Evolutionary conservation across 2,888 invertebrate genomes (phyloP), one percentile per base, ranked within the genome.

Genomic region (Spisula subtruncata): DNA sequence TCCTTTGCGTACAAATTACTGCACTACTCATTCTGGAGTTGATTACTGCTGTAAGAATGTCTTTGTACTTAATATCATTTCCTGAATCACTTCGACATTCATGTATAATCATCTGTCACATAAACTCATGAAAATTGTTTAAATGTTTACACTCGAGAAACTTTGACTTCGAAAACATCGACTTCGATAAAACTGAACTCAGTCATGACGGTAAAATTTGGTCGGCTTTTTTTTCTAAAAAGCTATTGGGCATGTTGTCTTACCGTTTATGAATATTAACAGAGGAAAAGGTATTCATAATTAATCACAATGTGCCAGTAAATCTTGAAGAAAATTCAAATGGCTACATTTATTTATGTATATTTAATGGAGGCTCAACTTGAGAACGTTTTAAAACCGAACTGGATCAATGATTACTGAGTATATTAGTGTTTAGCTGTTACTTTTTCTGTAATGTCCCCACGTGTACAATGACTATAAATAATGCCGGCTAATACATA

Each of bases 11-110:
- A 66, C 60, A 66, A 66, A 66, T 66, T 66, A 25, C 25, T 66
- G 25, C 60, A 66, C 60, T 66, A 66, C 25, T 66, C 60, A 66
- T n/a, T 66, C 25, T n/a, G 41, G 8, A 8, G 2, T 5, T 41
- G 41, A n/a, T 66, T 66, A 12, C 60, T 66, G n/a, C 60, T 12
- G 41, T n/a, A 66, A 66, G 35, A 75, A 75, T 75, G 35, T 75
- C 75, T 75, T 75, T 75, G 75, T 75, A 75, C 75, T 75, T 35
- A 16, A 75, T 35, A 32, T 51, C 18, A 51, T 75, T 84, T 84
- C 84, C 84, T 84, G 71, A 29, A 84, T 51, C 75, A 84, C 84
- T 84, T 84, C 16, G 75, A 20, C 32, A 32, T 75, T 75, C 16
- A 35, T 32, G 75, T 75, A 18, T 32, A 14, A 32, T 75, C 75